Percentiles rank a stretch among this genome's conserved stretches.
phyloP scores from a whole-genome alignment of 2,888 invertebrate genomes.

The Leuctra nigra region DNA sequence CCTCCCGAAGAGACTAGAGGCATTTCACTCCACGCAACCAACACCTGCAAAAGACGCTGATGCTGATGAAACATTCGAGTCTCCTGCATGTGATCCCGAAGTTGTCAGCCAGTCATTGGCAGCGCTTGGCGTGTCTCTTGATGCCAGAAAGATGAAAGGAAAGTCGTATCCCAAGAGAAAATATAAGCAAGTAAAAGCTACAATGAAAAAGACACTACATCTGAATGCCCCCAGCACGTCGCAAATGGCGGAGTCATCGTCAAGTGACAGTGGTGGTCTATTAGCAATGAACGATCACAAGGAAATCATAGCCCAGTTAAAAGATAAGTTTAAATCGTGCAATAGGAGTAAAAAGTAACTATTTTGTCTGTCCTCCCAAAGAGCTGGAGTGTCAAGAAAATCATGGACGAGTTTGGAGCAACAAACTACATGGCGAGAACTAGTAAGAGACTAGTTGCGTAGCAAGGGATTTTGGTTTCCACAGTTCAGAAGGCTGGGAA shows the following conservation, averaged over 20 bases:
- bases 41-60: not conserved
- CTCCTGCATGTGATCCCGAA: not conserved
- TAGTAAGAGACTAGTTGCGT: not conserved
- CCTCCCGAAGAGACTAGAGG: not conserved
- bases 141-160: not conserved
- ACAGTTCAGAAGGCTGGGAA: not conserved
- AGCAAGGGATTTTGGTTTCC: not conserved
- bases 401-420: not conserved
- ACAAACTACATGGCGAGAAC: slow-evolving; percentile 3
- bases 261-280: not conserved
- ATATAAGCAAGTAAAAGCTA: not conserved
- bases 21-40: not conserved
- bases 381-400: slow-evolving; percentile 10
- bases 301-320: slow-evolving; percentile 9
- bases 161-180: not conserved
- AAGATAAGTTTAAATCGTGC: not conserved
- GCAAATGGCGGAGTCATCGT: too few species aligned
- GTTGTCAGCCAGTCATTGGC: not conserved
- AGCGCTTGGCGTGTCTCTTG: not conserved
- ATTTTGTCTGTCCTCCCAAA: slow-evolving; percentile 9
- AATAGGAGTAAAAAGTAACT: slow-evolving; percentile 3
- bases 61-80: not conserved
- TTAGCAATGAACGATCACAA: too few species aligned
- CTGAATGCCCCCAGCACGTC: not conserved
- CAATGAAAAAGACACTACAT: not conserved